Evolutionary conservation across 2,888 invertebrate genomes (phyloP).

Genomic region (Lepidocyrtinus sp.): DNA sequence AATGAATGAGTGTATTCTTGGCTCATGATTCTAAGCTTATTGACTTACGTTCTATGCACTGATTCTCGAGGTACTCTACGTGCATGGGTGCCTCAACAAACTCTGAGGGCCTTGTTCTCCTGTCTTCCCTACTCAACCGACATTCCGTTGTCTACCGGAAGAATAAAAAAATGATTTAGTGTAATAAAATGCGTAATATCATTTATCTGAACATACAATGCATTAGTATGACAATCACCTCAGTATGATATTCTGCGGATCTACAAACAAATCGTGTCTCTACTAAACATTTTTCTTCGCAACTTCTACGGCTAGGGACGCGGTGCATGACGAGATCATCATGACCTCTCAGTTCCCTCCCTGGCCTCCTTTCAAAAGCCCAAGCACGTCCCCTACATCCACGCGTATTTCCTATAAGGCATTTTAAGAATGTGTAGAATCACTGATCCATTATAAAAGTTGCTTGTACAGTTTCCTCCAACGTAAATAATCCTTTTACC

Average conservation of each 20-base stretch:
- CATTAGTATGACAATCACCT: slow-evolving; percentile 52
- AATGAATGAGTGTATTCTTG: not conserved
- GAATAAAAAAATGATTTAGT: too few relatives aligned
- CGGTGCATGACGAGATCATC: slow-evolving; percentile 73
- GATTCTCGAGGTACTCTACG: slow-evolving; percentile 76
- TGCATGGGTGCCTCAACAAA: slow-evolving; percentile 72
- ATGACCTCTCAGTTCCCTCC: slow-evolving; percentile 73
- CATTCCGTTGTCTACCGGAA: slow-evolving; percentile 72
- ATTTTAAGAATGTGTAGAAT: too few relatives aligned
- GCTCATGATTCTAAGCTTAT: not conserved
- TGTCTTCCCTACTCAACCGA: slow-evolving; percentile 74
- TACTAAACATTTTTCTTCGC: slow-evolving; percentile 74
- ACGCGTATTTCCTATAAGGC: slow-evolving; percentile 64
- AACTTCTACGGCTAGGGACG: slow-evolving; percentile 74
- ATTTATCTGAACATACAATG: slow-evolving; percentile 54
- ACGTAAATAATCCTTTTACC: too few relatives aligned
- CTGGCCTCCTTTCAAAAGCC: slow-evolving; percentile 75
- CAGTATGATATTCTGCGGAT: slow-evolving; percentile 75
- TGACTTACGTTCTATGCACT: slow-evolving; percentile 74
- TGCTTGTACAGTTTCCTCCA: too few relatives aligned
- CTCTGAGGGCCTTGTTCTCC: slow-evolving; percentile 73
- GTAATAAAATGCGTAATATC: slow-evolving; percentile 5
- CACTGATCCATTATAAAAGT: too few relatives aligned
- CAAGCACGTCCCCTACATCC: slow-evolving; percentile 73
- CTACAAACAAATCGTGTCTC: slow-evolving; percentile 72